Percentiles rank a stretch among this genome's conserved stretches.
These are phyloP conservation scores for Phoxinus phoxinus DNA, from an alignment of 2,113 vertebrate genomes.

Conservation along the genomic window DNA sequence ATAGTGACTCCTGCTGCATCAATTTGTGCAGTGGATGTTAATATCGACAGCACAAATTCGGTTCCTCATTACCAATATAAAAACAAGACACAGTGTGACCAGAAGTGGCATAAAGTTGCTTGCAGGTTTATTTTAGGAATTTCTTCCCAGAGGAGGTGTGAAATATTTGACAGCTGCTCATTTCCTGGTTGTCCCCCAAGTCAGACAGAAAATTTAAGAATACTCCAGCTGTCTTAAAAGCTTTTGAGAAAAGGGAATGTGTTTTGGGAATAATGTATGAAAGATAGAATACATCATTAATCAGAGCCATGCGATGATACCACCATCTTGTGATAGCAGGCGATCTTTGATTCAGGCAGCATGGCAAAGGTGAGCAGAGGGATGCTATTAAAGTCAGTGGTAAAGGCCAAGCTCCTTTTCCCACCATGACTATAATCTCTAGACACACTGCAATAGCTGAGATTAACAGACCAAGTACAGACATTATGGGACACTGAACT, in stretches of 20 bases:
- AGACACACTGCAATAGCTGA: background rate
- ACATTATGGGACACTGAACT: background rate
- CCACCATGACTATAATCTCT: background rate
- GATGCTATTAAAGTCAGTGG: background rate
- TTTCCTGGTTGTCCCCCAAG: background rate
- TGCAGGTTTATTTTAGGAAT: background rate
- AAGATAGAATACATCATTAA: background rate
- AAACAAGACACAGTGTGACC: background rate
- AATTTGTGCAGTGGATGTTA: background rate
- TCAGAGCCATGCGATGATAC: background rate
- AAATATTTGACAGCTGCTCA: background rate
- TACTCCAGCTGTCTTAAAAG: background rate
- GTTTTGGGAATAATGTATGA: background rate
- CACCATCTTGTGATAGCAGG: background rate
- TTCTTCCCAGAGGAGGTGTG: background rate
- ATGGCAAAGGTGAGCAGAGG: background rate
- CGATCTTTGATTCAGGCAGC: background rate
- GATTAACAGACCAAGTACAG: background rate
- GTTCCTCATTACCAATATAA: background rate
- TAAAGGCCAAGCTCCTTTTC: background rate
- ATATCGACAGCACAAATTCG: background rate
- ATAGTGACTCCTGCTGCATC: background rate
- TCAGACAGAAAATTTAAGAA: no score
- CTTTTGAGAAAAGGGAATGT: background rate
- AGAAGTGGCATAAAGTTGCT: background rate